These are phyloP conservation scores for Myxocyprinus asiaticus DNA, from an alignment of 2,113 vertebrate species.

Conservation along the genomic window DNA sequence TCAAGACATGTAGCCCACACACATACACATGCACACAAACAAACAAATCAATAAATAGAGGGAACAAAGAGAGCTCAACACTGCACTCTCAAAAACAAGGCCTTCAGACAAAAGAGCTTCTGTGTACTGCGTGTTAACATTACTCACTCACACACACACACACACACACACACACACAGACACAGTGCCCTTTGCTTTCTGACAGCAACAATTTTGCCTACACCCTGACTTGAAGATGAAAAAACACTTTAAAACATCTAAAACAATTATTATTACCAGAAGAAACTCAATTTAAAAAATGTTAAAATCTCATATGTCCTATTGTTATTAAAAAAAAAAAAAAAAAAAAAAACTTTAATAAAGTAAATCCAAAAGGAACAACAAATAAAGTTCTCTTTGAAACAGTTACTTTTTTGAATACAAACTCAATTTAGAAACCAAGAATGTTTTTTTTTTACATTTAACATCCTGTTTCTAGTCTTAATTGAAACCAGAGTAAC, in stretches of 20 bases:
- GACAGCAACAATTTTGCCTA: not conserved
- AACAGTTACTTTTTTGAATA: too few species aligned
- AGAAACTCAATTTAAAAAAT: too few species aligned
- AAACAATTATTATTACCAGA: too few species aligned
- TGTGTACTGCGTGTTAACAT: conserved; percentile 60
- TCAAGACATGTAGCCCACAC: conserved; percentile 16
- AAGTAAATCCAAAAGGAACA: too few species aligned
- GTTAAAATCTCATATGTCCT: too few species aligned
- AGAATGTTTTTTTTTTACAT: not conserved
- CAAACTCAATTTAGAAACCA: not conserved
- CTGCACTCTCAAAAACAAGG: conserved; percentile 73
- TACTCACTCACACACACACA: conserved; percentile 20
- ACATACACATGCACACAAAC: conserved; percentile 8
- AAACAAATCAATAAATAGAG: conserved; percentile 65
- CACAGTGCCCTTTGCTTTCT: conserved; percentile 42
- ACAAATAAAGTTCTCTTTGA: too few species aligned
- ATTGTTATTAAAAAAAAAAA: too few species aligned
- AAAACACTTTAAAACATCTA: too few species aligned
- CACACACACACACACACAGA: conserved; percentile 27
- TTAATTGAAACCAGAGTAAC: not conserved
- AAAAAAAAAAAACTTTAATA: too few species aligned
- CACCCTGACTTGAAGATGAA: too few species aligned
- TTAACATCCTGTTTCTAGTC: too few species aligned
- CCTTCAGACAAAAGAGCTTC: conserved; percentile 71
- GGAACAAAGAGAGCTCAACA: conserved; percentile 66